Evolutionary conservation across 2,113 vertebrate species (phyloP).

Genomic region (Mobula birostris): DNA sequence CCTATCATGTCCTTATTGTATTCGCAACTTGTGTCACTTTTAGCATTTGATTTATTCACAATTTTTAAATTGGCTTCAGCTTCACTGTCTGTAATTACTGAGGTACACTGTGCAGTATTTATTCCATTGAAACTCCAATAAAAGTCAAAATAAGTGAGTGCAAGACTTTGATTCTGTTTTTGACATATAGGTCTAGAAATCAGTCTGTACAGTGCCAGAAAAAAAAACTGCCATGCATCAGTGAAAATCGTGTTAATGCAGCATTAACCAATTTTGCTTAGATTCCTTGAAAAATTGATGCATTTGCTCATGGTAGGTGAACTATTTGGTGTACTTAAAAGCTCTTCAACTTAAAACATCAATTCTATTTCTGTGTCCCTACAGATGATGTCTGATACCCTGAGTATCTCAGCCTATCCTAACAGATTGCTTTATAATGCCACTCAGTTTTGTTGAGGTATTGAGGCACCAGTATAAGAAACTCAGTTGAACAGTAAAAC

Average conservation of each 20-base stretch:
- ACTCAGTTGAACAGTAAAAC: neutral
- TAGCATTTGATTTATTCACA: constrained; percentile 21
- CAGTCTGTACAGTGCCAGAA: too few relatives aligned
- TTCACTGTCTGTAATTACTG: constrained; percentile 19
- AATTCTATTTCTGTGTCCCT: too few relatives aligned
- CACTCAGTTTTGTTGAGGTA: neutral
- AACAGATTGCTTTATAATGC: neutral
- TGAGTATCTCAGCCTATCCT: neutral
- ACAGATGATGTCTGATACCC: too few relatives aligned
- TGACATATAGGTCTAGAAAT: neutral
- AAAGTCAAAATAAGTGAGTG: constrained; percentile 25
- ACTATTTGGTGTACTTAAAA: neutral
- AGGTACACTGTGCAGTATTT: neutral
- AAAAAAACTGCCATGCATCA: too few relatives aligned
- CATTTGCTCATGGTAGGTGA: neutral
- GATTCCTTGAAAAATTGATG: too few relatives aligned
- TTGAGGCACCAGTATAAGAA: neutral
- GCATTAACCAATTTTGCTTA: too few relatives aligned
- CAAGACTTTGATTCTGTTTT: neutral
- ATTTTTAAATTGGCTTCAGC: constrained; percentile 15
- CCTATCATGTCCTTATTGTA: neutral
- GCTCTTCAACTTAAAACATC: neutral
- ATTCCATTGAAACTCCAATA: constrained; percentile 21
- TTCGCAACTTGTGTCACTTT: constrained; percentile 30
- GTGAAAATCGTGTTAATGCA: too few relatives aligned